Conservation (phyloP, 1,140 invertebrate species). For the Drosophila willistoni region DNA sequence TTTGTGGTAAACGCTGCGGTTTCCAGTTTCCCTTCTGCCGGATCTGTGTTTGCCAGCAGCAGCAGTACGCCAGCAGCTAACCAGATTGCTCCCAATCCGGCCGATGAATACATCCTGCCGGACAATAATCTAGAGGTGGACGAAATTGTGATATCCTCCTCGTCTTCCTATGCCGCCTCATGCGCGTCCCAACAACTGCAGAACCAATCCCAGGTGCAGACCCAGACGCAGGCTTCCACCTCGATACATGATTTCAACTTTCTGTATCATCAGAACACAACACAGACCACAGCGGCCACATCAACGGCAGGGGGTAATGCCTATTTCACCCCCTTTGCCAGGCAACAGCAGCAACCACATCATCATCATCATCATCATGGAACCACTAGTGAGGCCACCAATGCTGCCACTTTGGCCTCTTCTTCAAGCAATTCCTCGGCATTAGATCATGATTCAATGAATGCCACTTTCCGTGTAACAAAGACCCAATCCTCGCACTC, state of each 20-base stretch:
- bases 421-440: constrained; percentile 70
- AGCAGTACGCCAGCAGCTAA: constrained; percentile 3
- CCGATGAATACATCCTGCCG: constrained; percentile 73
- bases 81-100: constrained; percentile 31
- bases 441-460: constrained; percentile 71
- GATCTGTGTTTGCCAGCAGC: constrained; percentile 69
- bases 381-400: constrained; percentile 70
- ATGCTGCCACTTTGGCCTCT: constrained; percentile 71
- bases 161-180: constrained; percentile 70
- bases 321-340: constrained; percentile 53
- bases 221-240: neutral
- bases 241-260: constrained; percentile 66
- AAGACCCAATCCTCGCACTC: constrained; percentile 52
- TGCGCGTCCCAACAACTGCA: constrained; percentile 36
- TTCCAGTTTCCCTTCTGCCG: constrained; percentile 69
- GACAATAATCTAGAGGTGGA: constrained; percentile 71
- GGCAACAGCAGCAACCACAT: constrained; percentile 53
- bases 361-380: constrained; percentile 46
- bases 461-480: constrained; percentile 61
- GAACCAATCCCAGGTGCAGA: constrained; percentile 36
- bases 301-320: constrained; percentile 15
- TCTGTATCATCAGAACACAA: constrained; percentile 54
- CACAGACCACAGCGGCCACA: constrained; percentile 26
- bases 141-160: constrained; percentile 79
- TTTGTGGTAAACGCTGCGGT: constrained; percentile 66